A percentile compares a stretch with the other conserved stretches of the same genome.
Conservation (phyloP, 2,113 vertebrate genomes). For the Mesitornis unicolor region DNA sequence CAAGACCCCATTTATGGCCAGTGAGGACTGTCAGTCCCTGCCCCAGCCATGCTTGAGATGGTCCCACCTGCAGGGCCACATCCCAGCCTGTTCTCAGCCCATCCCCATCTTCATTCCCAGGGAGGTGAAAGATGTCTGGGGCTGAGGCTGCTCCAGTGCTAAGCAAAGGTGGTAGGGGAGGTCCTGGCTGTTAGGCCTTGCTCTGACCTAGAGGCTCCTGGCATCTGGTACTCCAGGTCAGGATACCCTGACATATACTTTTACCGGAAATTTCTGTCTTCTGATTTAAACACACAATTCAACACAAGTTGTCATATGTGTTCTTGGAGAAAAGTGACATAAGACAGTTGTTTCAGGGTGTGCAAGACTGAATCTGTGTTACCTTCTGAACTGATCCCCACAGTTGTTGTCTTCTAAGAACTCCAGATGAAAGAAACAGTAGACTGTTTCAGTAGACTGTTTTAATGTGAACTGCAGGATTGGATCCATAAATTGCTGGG, state of each 20-base stretch:
- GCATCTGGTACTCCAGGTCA: no score
- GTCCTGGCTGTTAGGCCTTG: background rate
- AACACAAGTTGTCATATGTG: background rate
- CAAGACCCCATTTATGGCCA: background rate
- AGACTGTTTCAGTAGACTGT: no score
- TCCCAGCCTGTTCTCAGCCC: background rate
- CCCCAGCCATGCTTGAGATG: no score
- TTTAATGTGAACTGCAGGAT: background rate
- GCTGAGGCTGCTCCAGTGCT: background rate
- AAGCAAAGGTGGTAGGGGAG: background rate
- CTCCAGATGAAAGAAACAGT: background rate
- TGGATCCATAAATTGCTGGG: background rate
- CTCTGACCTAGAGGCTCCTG: background rate
- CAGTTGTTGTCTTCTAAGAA: background rate
- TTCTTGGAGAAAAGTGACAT: background rate
- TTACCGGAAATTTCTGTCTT: background rate
- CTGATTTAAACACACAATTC: background rate
- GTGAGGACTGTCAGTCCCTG: no score
- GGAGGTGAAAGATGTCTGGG: no score
- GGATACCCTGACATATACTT: background rate
- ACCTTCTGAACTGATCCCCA: background rate
- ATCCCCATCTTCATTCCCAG: no score
- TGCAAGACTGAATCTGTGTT: background rate
- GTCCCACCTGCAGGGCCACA: accelerated
- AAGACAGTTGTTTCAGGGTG: background rate